Evolutionary conservation across 2,113 vertebrate species (phyloP), one percentile per base, ranked within the genome.

Genomic region (Labrus mixtus): DNA sequence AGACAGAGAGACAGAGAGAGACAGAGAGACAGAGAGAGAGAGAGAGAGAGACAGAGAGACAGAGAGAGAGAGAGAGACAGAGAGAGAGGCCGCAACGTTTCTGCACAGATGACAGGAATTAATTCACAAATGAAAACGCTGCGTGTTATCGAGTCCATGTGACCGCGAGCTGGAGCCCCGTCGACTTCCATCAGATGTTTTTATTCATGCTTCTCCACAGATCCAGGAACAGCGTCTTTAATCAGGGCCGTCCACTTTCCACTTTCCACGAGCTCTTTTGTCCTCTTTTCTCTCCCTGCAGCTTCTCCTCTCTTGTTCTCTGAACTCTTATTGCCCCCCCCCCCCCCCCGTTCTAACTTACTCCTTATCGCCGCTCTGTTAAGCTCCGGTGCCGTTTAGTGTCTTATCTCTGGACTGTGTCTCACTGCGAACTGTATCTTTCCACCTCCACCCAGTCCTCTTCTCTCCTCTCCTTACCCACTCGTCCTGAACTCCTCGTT

Each of bases 111-210:
- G 69, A 77, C 9, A 12, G 39, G 25, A 67, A 76, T 63, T 59
- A 73, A 63, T 36, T 76, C 41, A 25, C 61, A 78, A 84, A 84
- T 78, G 82, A 88, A 87, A 83, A 73, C n/a, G 85, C 82, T 23
- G 39, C 12, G 57, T 22, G 78, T 81, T 88, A 65, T 80, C 72
- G 36, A 75, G 80, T 69, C 76, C 17, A 61, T 56, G 66, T 64
- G 75, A 68, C 76, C 37, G 5, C 12, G 10, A 84, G 68, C 66
- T 55, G 51, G 4, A 41, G 54, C 13, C 58, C 33, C 43, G 10
- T 53, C 46, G 72, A 71, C 37, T 13, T 71, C 65, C 76, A 57
- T 73, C 78, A 73, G 69, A 71, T 82, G 43, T 69, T 90, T 90
- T 87, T 79, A 76, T 81, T 86, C 66, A 83, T 63, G 76, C 78